Evolutionary conservation across 2,888 invertebrate species (phyloP).

Genomic region (Oligia fasciuncula): DNA sequence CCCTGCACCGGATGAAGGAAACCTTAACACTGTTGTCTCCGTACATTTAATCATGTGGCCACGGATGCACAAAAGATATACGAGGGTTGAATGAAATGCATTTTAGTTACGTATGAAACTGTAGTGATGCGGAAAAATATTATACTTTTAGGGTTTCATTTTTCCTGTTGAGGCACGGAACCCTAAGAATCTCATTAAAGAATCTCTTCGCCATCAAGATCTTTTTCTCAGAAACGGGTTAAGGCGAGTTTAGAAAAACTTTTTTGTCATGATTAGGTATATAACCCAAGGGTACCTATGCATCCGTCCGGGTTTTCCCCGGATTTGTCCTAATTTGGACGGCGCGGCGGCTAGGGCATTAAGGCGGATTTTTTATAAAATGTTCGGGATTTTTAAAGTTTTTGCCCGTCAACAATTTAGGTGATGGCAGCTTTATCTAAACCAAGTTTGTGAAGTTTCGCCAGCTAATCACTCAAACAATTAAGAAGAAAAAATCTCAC

Average conservation of each 20-base stretch:
- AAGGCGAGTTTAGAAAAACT: not conserved
- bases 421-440: not conserved
- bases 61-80: conserved; percentile 13
- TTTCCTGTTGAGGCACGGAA: not conserved
- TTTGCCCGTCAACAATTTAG: not conserved
- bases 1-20: conserved; percentile 51
- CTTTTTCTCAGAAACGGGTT: not conserved
- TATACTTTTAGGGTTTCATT: not conserved
- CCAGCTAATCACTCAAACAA: not conserved
- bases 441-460: not conserved
- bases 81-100: not conserved
- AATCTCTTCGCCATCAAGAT: not conserved
- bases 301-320: not conserved
- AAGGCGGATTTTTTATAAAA: not conserved
- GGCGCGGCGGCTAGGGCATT: not conserved
- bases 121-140: too few relatives aligned
- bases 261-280: not conserved
- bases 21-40: conserved; percentile 60
- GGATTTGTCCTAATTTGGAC: not conserved
- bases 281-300: not conserved
- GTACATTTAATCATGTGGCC: conserved; percentile 57
- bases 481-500: too few relatives aligned
- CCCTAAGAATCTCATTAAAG: not conserved
- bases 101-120: not conserved
- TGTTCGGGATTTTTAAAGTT: not conserved